phyloP scores from a whole-genome alignment of 2,113 vertebrate genomes.

The Etia nguti region DNA sequence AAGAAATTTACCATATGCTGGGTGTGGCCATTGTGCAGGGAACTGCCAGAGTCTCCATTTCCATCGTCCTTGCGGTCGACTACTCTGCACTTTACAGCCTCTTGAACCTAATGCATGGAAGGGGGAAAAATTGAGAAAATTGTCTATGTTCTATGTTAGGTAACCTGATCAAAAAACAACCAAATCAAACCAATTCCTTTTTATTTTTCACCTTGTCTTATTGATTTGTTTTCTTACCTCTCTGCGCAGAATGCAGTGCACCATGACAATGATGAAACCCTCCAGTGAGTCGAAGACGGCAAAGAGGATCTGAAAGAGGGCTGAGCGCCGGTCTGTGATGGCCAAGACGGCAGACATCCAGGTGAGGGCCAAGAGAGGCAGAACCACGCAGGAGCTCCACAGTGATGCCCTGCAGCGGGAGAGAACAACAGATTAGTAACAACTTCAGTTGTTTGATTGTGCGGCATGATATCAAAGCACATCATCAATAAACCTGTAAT shows the following conservation, averaged over 20 bases:
- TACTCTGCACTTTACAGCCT: constrained; percentile 95
- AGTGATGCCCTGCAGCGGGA: constrained; percentile 84
- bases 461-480: constrained; percentile 18
- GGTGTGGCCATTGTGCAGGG: constrained; percentile 91
- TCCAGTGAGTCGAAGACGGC: constrained; percentile 96
- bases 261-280: constrained; percentile 98
- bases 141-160: not conserved
- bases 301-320: constrained; percentile 98
- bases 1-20: constrained; percentile 86
- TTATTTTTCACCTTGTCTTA: not conserved
- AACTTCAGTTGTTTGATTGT: constrained; percentile 10
- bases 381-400: constrained; percentile 97
- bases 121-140: not conserved
- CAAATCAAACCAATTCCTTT: not conserved
- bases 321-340: constrained; percentile 94
- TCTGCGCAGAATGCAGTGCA: constrained; percentile 93
- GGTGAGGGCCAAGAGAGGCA: constrained; percentile 93
- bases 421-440: not conserved
- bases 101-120: constrained; percentile 83
- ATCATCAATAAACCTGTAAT: constrained; percentile 41
- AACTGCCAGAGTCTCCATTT: constrained; percentile 93
- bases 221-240: constrained; percentile 76
- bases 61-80: constrained; percentile 96
- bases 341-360: constrained; percentile 99
- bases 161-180: not conserved